Percentiles rank a stretch among this genome's conserved stretches.
Evolutionary conservation across 2,113 vertebrate species (phyloP).

Genomic region (Etia nguti): DNA sequence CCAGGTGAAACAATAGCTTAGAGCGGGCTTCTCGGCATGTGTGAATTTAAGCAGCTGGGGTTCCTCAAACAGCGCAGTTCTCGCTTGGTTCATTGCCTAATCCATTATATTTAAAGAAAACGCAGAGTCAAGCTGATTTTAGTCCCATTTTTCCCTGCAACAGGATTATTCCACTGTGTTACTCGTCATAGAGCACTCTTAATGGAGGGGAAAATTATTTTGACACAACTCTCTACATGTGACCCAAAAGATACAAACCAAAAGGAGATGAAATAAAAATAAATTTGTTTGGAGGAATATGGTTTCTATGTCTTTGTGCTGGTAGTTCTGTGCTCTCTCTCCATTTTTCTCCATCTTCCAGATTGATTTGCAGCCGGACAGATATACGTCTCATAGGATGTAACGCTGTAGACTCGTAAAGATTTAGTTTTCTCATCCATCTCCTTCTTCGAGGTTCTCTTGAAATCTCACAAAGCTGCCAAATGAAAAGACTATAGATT

Average conservation of each 20-base stretch:
- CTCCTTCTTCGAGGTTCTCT: slow-evolving; percentile 6
- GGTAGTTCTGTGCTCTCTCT: background rate
- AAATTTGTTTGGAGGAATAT: slow-evolving; percentile 23
- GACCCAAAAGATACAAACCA: slow-evolving; percentile 48
- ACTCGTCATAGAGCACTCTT: slow-evolving; percentile 18
- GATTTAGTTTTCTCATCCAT: slow-evolving; percentile 7
- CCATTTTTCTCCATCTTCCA: slow-evolving; percentile 21
- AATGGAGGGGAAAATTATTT: slow-evolving; percentile 56
- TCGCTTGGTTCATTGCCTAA: slow-evolving; percentile 55
- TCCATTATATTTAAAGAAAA: slow-evolving; percentile 50
- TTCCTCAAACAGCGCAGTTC: slow-evolving; percentile 45
- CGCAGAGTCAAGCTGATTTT: slow-evolving; percentile 36
- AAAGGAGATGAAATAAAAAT: slow-evolving; percentile 28
- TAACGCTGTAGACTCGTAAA: slow-evolving; percentile 16
- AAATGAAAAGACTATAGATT: background rate
- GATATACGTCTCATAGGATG: slow-evolving; percentile 30
- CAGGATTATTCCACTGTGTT: slow-evolving; percentile 64
- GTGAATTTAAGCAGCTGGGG: slow-evolving; percentile 63
- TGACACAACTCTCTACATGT: slow-evolving; percentile 41
- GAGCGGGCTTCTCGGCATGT: slow-evolving; percentile 40
- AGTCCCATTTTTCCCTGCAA: slow-evolving; percentile 20
- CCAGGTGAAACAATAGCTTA: slow-evolving; percentile 66
- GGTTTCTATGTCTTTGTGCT: slow-evolving; percentile 29
- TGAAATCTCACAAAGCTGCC: slow-evolving; percentile 38
- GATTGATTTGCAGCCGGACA: slow-evolving; percentile 27